Evolutionary conservation across 23 tunicate species (phyloP).

Genomic region (Trididemnum miniatum): DNA sequence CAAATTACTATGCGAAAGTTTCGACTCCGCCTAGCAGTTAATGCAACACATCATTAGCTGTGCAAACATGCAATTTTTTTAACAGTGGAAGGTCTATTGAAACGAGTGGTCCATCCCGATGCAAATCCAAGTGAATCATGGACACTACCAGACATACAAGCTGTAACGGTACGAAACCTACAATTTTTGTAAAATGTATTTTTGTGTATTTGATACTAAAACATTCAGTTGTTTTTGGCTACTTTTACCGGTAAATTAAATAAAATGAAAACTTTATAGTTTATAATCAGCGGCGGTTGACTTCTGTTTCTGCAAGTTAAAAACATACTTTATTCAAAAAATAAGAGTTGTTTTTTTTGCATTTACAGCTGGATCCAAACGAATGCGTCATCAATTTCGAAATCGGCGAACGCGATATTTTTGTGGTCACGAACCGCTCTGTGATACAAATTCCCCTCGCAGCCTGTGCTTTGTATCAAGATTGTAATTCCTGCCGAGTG

Average conservation of each 20-base stretch:
- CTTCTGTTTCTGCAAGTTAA: no score
- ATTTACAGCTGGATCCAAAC: conserved; percentile 2
- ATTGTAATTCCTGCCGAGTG: conserved; percentile 39
- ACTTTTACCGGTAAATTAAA: no score
- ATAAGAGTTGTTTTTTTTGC: background rate
- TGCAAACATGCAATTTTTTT: background rate
- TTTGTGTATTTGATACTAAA: no score
- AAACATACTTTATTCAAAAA: no score
- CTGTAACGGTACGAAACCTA: conserved; percentile 15
- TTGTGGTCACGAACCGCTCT: conserved; percentile 41
- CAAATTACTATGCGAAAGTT: no score
- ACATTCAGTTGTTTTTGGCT: no score
- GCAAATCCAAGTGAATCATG: background rate
- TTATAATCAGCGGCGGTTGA: no score
- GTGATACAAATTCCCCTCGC: conserved; percentile 52
- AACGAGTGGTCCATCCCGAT: conserved; percentile 13
- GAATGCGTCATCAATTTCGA: conserved; percentile 33
- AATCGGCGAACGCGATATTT: conserved; percentile 34
- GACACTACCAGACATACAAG: conserved; percentile 33
- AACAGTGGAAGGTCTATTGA: conserved; percentile 25
- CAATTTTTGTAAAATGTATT: no score
- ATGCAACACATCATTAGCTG: no score
- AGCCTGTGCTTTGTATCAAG: conserved; percentile 39
- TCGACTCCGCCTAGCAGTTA: no score
- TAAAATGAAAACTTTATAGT: background rate